These are phyloP conservation scores for Opisthograptis luteolata DNA, from an alignment of 2,888 invertebrate genomes.

Conservation along the genomic window DNA sequence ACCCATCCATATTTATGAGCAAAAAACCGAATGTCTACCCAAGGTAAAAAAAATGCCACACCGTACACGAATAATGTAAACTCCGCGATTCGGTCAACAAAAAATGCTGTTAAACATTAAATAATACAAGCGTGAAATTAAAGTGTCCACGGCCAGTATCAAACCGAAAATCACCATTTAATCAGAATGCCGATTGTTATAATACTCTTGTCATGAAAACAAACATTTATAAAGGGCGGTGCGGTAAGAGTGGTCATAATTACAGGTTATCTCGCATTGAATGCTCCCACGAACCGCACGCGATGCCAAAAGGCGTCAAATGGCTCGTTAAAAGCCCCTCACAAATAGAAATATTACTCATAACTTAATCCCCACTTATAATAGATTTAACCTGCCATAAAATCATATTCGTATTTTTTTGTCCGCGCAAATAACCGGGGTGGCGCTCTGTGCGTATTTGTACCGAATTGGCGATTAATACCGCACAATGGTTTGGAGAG, in stretches of 20 bases:
- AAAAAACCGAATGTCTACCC: constrained; percentile 40
- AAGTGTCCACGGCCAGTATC: constrained; percentile 46
- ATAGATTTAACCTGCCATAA: constrained; percentile 83
- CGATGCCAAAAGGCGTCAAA: constrained; percentile 77
- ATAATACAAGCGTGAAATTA: constrained; percentile 41
- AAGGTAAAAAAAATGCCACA: constrained; percentile 28
- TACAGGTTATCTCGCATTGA: constrained; percentile 58
- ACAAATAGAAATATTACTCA: constrained; percentile 80
- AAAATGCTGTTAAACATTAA: constrained; percentile 30
- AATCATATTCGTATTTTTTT: constrained; percentile 78
- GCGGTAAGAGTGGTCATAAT: constrained; percentile 63
- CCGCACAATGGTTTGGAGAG: constrained; percentile 71
- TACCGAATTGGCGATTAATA: constrained; percentile 72
- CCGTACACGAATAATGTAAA: constrained; percentile 13
- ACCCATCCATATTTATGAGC: constrained; percentile 50
- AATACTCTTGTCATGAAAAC: constrained; percentile 72
- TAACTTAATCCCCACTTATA: constrained; percentile 81
- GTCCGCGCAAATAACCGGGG: constrained; percentile 70
- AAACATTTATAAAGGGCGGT: constrained; percentile 63
- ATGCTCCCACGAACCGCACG: constrained; percentile 62
- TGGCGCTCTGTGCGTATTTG: constrained; percentile 66
- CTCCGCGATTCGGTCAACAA: constrained; percentile 19
- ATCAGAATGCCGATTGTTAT: constrained; percentile 53
- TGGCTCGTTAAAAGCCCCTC: constrained; percentile 78
- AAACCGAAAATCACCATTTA: constrained; percentile 51